Evolutionary conservation across 1,140 invertebrate genomes (phyloP).

Genomic region (Xylocopa sonorina): DNA sequence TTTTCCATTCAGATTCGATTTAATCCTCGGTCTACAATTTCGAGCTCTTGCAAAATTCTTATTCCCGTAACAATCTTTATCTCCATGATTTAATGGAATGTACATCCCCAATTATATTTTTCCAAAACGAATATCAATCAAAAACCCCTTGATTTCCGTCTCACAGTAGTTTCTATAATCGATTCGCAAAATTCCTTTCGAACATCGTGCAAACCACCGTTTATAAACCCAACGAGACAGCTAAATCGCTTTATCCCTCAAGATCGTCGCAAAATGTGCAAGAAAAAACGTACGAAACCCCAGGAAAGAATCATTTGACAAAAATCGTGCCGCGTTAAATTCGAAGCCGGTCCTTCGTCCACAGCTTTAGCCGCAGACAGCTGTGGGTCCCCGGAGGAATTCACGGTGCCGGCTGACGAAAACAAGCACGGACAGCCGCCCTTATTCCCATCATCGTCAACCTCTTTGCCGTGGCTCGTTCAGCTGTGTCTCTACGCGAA

Average conservation of each 20-base stretch:
- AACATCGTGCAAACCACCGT: too few species aligned
- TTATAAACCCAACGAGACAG: too few species aligned
- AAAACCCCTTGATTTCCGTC: too few species aligned
- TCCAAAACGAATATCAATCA: too few species aligned
- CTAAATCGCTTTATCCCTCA: background rate
- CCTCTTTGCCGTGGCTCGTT: slow-evolving; percentile 55
- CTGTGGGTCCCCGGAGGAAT: slow-evolving; percentile 76
- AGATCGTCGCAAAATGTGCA: background rate
- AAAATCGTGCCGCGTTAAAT: slow-evolving; percentile 66
- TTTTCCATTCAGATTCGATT: too few species aligned
- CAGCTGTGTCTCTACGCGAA: slow-evolving; percentile 34
- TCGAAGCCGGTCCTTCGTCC: slow-evolving; percentile 74
- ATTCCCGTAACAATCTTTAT: too few species aligned
- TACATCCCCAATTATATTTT: too few species aligned
- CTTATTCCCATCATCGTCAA: slow-evolving; percentile 80
- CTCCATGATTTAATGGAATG: too few species aligned
- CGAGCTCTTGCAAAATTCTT: too few species aligned
- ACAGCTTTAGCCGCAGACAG: slow-evolving; percentile 78
- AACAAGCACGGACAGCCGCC: slow-evolving; percentile 79
- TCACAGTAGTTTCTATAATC: too few species aligned
- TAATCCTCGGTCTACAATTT: too few species aligned
- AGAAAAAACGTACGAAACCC: background rate
- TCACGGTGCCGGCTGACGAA: slow-evolving; percentile 74
- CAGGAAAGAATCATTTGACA: slow-evolving; percentile 45
- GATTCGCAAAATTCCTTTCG: too few species aligned